A percentile compares a stretch with the other conserved stretches of the same genome.
Conservation (phyloP, 2,888 invertebrate genomes). For the Cordilura impudica region DNA sequence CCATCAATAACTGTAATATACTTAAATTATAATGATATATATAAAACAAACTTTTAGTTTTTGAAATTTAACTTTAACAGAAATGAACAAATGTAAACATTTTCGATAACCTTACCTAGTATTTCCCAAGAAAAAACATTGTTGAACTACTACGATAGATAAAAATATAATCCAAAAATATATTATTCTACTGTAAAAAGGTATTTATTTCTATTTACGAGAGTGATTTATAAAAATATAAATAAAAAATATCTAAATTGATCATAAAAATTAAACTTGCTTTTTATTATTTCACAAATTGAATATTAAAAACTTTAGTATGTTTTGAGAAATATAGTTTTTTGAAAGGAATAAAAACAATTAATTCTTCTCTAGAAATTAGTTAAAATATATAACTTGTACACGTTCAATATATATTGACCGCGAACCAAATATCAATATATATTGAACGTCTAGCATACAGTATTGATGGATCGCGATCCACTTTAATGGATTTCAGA, state of each 20-base stretch:
- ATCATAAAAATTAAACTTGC: not conserved
- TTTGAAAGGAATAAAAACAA: no score
- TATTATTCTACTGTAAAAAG: slow-evolving; percentile 52
- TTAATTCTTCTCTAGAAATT: no score
- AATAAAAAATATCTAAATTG: slow-evolving; percentile 53
- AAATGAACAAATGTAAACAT: not conserved
- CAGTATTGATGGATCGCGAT: no score
- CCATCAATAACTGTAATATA: slow-evolving; percentile 8
- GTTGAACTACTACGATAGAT: slow-evolving; percentile 38
- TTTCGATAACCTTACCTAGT: not conserved
- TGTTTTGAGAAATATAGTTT: no score
- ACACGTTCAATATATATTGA: no score
- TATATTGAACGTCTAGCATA: no score
- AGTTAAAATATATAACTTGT: no score
- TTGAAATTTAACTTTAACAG: slow-evolving; percentile 1
- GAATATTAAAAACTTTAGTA: no score
- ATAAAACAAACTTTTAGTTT: not conserved
- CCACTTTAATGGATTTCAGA: no score
- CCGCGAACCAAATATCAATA: no score
- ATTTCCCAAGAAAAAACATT: slow-evolving; percentile 41
- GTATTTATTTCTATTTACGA: slow-evolving; percentile 54
- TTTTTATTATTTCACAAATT: not conserved
- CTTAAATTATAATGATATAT: not conserved
- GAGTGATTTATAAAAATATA: slow-evolving; percentile 53
- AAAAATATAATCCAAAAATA: slow-evolving; percentile 38